Evolutionary conservation across 1,140 invertebrate species (phyloP).

Genomic region (Cylas formicarius): DNA sequence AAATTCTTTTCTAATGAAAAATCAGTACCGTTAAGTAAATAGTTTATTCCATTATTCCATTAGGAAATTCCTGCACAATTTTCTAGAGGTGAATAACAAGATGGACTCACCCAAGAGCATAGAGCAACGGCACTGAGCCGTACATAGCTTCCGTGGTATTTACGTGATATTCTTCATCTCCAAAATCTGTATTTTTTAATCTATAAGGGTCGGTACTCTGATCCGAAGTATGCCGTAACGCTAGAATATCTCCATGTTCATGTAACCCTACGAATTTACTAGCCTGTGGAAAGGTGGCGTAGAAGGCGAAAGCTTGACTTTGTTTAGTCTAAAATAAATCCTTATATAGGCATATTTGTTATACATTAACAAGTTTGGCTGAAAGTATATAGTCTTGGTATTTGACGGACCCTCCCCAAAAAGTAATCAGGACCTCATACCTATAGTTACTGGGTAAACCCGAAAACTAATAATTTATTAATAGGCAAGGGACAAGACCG

Average conservation of each 20-base stretch:
- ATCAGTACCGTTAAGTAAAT: too few relatives aligned
- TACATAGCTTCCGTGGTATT: constrained; percentile 91
- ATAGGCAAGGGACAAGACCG: too few relatives aligned
- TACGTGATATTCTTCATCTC: constrained; percentile 81
- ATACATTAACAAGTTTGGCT: too few relatives aligned
- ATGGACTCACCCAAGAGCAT: constrained; percentile 73
- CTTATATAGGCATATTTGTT: too few relatives aligned
- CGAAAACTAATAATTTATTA: constrained; percentile 4
- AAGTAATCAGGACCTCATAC: too few relatives aligned
- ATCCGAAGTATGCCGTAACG: constrained; percentile 74
- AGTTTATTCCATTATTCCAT: too few relatives aligned
- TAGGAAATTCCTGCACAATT: constrained; percentile 48
- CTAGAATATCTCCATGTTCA: constrained; percentile 87
- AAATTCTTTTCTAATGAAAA: too few relatives aligned
- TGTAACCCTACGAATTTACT: too few relatives aligned
- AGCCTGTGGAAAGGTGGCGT: constrained; percentile 86
- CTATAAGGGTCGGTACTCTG: constrained; percentile 84
- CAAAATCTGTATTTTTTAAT: constrained; percentile 94
- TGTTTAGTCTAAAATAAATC: constrained; percentile 3
- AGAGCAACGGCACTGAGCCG: constrained; percentile 84
- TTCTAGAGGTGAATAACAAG: neutral
- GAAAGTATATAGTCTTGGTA: too few relatives aligned
- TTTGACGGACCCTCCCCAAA: too few relatives aligned
- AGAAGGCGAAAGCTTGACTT: constrained; percentile 67
- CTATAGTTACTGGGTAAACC: too few relatives aligned